phyloP scores from a whole-genome alignment of 1,140 invertebrate genomes.

The Diprion similis region DNA sequence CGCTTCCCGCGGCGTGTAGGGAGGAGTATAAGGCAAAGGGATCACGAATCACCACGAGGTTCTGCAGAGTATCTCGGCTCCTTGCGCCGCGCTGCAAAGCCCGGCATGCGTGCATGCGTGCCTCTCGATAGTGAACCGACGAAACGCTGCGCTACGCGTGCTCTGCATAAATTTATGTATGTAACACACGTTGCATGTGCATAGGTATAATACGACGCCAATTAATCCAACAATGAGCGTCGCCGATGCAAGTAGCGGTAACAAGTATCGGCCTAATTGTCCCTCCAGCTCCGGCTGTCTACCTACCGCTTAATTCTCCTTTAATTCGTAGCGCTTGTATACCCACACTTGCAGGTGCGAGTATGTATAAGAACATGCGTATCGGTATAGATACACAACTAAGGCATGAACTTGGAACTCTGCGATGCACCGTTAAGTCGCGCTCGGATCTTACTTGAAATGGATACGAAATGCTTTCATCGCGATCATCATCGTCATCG shows the following conservation, averaged over 20 bases:
- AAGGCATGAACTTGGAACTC: no score
- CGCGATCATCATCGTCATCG: no score
- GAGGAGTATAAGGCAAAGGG: neutral
- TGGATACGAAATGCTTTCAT: no score
- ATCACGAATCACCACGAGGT: neutral
- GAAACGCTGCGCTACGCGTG: neutral
- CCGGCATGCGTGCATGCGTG: neutral
- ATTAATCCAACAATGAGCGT: neutral
- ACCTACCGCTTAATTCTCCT: no score
- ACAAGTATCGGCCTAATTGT: neutral
- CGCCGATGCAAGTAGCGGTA: neutral
- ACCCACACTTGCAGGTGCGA: no score
- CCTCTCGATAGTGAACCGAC: neutral
- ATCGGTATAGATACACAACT: no score
- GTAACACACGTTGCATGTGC: neutral
- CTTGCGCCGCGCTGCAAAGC: neutral
- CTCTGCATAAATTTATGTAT: constrained; percentile 2
- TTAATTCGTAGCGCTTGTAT: no score
- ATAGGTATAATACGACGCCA: neutral
- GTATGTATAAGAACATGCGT: no score
- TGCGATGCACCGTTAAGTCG: no score
- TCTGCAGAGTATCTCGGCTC: neutral
- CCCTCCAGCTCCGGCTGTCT: neutral
- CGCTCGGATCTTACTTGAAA: no score
- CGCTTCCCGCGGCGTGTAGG: neutral